Conservation (phyloP, 2,888 invertebrate genomes). For the Notodonta ziczac region DNA sequence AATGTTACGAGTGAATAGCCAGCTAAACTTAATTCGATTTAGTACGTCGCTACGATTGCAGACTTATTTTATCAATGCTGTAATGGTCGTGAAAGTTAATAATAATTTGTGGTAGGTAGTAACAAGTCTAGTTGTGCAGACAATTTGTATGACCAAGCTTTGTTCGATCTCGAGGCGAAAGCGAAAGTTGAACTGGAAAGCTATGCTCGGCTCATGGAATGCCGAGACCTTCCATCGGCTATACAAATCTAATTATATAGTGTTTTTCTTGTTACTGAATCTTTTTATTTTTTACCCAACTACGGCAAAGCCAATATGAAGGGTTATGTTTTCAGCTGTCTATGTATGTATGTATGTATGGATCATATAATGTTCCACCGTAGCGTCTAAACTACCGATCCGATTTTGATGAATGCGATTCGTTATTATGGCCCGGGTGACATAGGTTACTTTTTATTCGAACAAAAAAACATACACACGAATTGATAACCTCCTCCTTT, state of each 20-base stretch:
- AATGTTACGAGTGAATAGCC: not conserved
- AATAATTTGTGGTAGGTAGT: slow-evolving; percentile 25
- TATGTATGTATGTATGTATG: too few relatives aligned
- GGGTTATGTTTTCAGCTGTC: too few relatives aligned
- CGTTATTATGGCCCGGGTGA: too few relatives aligned
- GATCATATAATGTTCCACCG: too few relatives aligned
- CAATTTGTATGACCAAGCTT: slow-evolving; percentile 41
- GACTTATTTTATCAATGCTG: slow-evolving; percentile 14
- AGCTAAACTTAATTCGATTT: slow-evolving; percentile 5
- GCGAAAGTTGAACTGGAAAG: slow-evolving; percentile 70
- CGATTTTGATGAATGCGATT: too few relatives aligned
- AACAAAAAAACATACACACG: too few relatives aligned
- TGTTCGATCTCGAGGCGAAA: slow-evolving; percentile 49
- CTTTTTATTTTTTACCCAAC: too few relatives aligned
- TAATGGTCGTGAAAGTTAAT: slow-evolving; percentile 44
- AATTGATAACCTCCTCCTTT: too few relatives aligned
- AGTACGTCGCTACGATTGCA: not conserved
- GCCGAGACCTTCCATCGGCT: slow-evolving; percentile 43
- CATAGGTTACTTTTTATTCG: too few relatives aligned
- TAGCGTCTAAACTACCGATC: too few relatives aligned
- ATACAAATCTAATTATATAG: slow-evolving; percentile 19
- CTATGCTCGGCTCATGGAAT: slow-evolving; percentile 39
- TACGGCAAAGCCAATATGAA: too few relatives aligned
- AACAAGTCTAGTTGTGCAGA: slow-evolving; percentile 25
- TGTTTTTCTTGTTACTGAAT: not conserved